Evolutionary conservation across 2,888 invertebrate species (phyloP).

Genomic region (Lamproptera curius): DNA sequence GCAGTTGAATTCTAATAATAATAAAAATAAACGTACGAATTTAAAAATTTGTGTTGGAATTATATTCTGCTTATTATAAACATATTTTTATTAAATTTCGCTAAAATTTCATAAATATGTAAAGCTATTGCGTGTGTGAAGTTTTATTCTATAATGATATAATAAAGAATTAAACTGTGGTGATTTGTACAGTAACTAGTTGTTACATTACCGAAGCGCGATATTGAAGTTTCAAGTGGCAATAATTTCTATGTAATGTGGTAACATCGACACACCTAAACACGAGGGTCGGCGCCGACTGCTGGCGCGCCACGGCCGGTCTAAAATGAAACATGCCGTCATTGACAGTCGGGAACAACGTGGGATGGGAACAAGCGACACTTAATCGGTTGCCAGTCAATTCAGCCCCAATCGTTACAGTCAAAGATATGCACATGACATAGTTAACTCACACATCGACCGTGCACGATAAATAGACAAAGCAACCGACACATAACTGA

Average conservation of each 20-base stretch:
- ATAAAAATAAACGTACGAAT: too few relatives aligned
- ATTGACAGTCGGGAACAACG: conserved; percentile 54
- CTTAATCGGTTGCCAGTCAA: conserved; percentile 21
- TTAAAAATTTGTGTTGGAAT: too few relatives aligned
- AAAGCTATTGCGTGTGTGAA: not conserved
- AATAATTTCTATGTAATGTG: conserved; percentile 53
- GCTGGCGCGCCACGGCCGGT: conserved; percentile 78
- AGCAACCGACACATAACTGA: too few relatives aligned
- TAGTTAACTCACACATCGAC: too few relatives aligned
- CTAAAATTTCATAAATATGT: not conserved
- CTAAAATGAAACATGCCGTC: conserved; percentile 75
- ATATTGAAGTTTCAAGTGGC: conserved; percentile 47
- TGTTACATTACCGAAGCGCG: conserved; percentile 8
- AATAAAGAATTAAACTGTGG: not conserved
- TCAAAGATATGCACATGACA: not conserved
- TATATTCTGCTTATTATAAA: too few relatives aligned
- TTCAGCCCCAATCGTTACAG: not conserved
- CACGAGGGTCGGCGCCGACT: conserved; percentile 77
- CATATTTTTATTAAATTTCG: not conserved
- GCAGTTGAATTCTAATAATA: too few relatives aligned
- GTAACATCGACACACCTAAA: conserved; percentile 79
- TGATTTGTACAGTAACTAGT: conserved; percentile 6
- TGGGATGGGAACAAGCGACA: conserved; percentile 33
- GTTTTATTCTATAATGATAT: too few relatives aligned
- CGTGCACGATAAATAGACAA: too few relatives aligned